phyloP scores from a whole-genome alignment of 92 coral and sea anemone species.

The Meandrina meandrites region DNA sequence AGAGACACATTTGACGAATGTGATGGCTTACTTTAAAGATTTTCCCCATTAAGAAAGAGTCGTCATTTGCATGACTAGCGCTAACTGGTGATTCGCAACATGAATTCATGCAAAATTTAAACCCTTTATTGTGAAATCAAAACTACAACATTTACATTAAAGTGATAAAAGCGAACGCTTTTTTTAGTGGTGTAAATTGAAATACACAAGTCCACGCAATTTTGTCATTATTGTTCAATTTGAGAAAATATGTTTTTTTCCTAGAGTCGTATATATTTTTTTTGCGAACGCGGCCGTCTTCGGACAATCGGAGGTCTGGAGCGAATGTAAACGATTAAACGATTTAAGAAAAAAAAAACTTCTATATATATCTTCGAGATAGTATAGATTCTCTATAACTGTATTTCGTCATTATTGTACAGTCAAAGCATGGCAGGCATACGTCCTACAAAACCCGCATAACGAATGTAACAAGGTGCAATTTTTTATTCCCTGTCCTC shows the following conservation, averaged over 20 bases:
- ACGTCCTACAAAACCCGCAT: background rate
- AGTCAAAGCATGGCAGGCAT: background rate
- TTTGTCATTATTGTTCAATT: background rate
- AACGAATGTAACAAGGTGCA: background rate
- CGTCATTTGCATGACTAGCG: background rate
- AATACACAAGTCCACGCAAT: background rate
- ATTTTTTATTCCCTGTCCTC: background rate
- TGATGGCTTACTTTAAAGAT: background rate
- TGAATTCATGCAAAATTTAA: constrained; percentile 1
- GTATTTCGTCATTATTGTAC: background rate
- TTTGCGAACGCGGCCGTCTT: no score
- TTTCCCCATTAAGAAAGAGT: background rate
- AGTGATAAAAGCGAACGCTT: background rate
- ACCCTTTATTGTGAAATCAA: background rate
- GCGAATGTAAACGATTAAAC: no score
- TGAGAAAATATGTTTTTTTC: background rate
- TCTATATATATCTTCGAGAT: no score
- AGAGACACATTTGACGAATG: background rate
- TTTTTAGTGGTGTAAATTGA: background rate
- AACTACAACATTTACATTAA: background rate
- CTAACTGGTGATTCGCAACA: background rate
- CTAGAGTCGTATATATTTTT: background rate
- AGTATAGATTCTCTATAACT: no score
- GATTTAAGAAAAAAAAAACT: no score
- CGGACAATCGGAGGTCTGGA: no score